Conservation (phyloP, 2,888 invertebrate species). For the Colletes collaris region DNA sequence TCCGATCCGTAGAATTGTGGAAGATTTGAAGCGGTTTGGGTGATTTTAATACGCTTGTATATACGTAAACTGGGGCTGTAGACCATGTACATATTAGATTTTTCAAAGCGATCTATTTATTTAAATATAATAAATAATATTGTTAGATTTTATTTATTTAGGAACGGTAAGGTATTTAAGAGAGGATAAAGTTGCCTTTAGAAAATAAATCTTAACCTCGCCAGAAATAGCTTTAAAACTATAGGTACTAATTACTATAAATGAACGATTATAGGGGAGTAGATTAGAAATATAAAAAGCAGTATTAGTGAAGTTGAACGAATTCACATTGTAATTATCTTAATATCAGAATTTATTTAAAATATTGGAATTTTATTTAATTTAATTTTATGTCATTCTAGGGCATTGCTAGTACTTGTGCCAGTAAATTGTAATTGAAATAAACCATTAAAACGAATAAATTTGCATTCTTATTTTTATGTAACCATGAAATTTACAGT, state of each 20-base stretch:
- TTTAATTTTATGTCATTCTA: constrained; percentile 54
- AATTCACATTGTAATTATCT: constrained; percentile 12
- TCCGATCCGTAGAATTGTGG: no score
- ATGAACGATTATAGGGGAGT: not conserved
- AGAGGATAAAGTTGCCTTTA: not conserved
- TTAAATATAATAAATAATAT: not conserved
- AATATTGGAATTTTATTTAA: not conserved
- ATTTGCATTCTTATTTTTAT: constrained; percentile 36
- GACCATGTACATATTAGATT: no score
- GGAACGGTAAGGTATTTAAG: constrained; percentile 2
- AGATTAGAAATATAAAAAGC: constrained; percentile 13
- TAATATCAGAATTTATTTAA: constrained; percentile 5
- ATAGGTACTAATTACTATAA: not conserved
- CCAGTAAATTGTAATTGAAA: constrained; percentile 71
- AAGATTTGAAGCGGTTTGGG: no score
- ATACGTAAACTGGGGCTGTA: no score
- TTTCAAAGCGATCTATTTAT: not conserved
- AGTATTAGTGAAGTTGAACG: constrained; percentile 28
- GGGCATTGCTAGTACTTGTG: constrained; percentile 68
- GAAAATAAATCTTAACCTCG: constrained; percentile 31
- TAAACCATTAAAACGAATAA: constrained; percentile 69
- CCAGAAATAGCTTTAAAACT: constrained; percentile 36
- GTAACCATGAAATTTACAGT: not conserved
- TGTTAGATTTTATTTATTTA: constrained; percentile 6
- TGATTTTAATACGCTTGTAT: no score